These are phyloP conservation scores for Lates calcarifer DNA, from an alignment of 2,113 vertebrate species.

Conservation along the genomic window DNA sequence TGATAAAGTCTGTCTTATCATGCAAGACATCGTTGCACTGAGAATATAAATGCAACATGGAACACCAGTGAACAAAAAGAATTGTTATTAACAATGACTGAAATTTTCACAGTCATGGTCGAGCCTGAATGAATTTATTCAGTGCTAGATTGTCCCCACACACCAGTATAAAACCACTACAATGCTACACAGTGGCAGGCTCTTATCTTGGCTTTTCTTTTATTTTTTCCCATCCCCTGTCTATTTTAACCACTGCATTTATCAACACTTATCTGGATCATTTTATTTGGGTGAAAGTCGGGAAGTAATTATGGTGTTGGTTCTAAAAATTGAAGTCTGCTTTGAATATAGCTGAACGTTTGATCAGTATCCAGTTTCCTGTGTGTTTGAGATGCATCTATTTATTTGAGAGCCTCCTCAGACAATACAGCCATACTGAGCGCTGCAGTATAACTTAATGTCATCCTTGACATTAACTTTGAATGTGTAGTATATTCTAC, in stretches of 20 bases:
- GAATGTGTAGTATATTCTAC: background rate
- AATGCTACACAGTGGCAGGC: constrained; percentile 50
- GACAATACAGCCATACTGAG: constrained; percentile 5
- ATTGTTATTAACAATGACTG: constrained; percentile 63
- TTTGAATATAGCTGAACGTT: constrained; percentile 44
- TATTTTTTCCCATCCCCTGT: constrained; percentile 25
- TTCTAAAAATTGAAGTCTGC: constrained; percentile 40
- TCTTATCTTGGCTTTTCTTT: constrained; percentile 68
- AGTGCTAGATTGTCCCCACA: constrained; percentile 50
- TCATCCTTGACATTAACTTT: background rate
- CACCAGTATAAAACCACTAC: constrained; percentile 49
- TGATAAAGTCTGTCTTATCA: constrained; percentile 68
- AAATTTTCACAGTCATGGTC: constrained; percentile 62
- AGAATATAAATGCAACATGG: constrained; percentile 64
- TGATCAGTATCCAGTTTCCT: constrained; percentile 26
- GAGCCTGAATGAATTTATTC: constrained; percentile 64
- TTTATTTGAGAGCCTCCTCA: constrained; percentile 34
- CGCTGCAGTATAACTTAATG: background rate
- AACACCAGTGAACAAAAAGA: constrained; percentile 65
- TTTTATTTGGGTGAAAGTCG: constrained; percentile 52
- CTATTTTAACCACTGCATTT: constrained; percentile 55
- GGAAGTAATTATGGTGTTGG: constrained; percentile 50
- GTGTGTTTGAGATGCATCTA: constrained; percentile 24
- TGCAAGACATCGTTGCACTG: constrained; percentile 55
- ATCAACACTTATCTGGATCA: constrained; percentile 62